Evolutionary conservation across 2,888 invertebrate species (phyloP).

Genomic region (Pollenia angustigena): DNA sequence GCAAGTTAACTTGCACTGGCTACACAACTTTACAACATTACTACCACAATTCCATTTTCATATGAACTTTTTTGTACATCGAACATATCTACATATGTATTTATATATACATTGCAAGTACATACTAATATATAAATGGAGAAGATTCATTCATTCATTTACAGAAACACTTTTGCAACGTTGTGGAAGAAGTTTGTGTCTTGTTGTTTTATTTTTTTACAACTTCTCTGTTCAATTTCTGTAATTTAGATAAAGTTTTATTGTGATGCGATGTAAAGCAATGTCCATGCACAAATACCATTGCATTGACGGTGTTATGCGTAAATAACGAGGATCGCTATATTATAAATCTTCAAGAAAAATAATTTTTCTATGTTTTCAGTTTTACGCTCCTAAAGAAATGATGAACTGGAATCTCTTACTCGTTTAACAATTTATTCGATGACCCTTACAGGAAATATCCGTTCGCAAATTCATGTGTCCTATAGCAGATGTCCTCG

Average conservation of each 20-base stretch:
- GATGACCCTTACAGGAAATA: no score
- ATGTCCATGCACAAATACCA: constrained; percentile 31
- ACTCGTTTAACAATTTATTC: no score
- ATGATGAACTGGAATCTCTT: no score
- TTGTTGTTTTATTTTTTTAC: constrained; percentile 38
- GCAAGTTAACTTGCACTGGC: neutral
- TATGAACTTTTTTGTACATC: constrained; percentile 45
- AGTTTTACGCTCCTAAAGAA: no score
- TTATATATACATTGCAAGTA: neutral
- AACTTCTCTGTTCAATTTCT: constrained; percentile 41
- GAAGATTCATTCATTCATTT: constrained; percentile 7
- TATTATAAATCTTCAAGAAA: no score
- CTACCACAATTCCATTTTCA: constrained; percentile 66
- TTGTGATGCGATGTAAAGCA: constrained; percentile 58
- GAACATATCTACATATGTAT: neutral
- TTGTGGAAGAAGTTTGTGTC: constrained; percentile 28
- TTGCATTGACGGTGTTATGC: neutral
- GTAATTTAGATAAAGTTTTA: constrained; percentile 70
- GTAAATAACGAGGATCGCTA: no score
- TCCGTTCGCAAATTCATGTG: no score
- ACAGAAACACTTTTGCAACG: neutral
- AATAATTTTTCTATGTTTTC: no score
- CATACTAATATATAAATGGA: neutral
- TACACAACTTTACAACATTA: constrained; percentile 34
- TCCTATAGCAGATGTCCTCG: no score